A percentile compares a stretch with the other conserved stretches of the same genome.
phyloP scores from a whole-genome alignment of 1,140 invertebrate species.

The Drepana arcuata region DNA sequence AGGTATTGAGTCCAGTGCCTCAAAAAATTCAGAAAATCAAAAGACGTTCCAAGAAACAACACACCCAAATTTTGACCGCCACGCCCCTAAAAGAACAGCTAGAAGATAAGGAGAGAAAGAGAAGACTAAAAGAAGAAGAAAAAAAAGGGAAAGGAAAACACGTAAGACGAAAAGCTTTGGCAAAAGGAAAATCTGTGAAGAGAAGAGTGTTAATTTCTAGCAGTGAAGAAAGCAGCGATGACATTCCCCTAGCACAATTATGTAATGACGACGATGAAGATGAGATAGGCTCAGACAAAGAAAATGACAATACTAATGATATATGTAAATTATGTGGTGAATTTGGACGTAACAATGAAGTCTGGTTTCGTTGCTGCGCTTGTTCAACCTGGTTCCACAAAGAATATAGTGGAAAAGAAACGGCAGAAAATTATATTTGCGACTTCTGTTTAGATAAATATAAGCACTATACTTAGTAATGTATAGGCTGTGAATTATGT shows the following conservation, averaged over 20 bases:
- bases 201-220: not conserved
- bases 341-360: slow-evolving; percentile 14
- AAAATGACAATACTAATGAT: no score
- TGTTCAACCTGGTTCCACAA: slow-evolving; percentile 13
- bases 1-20: slow-evolving; percentile 2
- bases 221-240: slow-evolving; percentile 3
- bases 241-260: slow-evolving; percentile 6
- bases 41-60: slow-evolving; percentile 3
- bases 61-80: slow-evolving; percentile 10
- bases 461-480: no score
- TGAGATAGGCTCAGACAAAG: no score
- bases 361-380: slow-evolving; percentile 16
- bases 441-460: slow-evolving; percentile 18
- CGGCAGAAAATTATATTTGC: slow-evolving; percentile 14
- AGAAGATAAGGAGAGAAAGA: slow-evolving; percentile 10
- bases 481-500: no score
- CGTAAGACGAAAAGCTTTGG: slow-evolving; percentile 2
- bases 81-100: slow-evolving; percentile 6
- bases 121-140: slow-evolving; percentile 2
- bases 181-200: not conserved
- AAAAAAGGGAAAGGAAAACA: slow-evolving; percentile 3
- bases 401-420: slow-evolving; percentile 12
- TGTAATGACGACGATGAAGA: slow-evolving; percentile 12
- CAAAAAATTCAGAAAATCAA: not conserved
- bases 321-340: slow-evolving; percentile 14